phyloP scores from a whole-genome alignment of 2,113 vertebrate genomes.

The Hypomesus transpacificus region DNA sequence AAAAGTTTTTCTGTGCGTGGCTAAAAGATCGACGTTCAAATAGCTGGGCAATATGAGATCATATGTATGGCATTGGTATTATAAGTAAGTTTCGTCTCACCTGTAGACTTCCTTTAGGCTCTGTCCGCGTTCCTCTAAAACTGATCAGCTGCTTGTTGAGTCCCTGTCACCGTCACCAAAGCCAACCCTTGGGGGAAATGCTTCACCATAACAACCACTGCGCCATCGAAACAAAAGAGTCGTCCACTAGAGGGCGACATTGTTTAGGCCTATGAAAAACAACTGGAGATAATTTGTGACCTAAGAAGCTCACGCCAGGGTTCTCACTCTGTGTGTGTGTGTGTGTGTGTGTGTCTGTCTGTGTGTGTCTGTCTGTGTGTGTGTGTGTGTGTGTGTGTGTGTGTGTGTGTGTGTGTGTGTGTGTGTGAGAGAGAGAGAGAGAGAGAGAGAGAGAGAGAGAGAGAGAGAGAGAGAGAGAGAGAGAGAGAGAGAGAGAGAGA shows the following conservation, averaged over 20 bases:
- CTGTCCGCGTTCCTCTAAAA: slow-evolving; percentile 28
- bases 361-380: too few relatives aligned
- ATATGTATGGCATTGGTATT: background rate
- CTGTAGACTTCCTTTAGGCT: slow-evolving; percentile 36
- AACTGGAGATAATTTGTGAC: background rate
- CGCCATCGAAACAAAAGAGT: background rate
- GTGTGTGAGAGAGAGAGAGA: too few relatives aligned
- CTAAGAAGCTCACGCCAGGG: background rate
- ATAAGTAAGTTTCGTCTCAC: slow-evolving; percentile 37
- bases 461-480: too few relatives aligned
- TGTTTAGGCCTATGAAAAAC: background rate
- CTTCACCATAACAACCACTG: slow-evolving; percentile 75
- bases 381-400: too few relatives aligned
- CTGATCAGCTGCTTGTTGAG: slow-evolving; percentile 39
- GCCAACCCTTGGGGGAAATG: slow-evolving; percentile 58
- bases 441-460: too few relatives aligned
- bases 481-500: too few relatives aligned
- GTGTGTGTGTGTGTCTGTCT: too few relatives aligned
- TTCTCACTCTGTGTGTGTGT: too few relatives aligned
- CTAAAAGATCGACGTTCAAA: background rate
- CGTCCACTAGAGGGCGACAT: slow-evolving; percentile 53
- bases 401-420: too few relatives aligned
- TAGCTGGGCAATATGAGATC: background rate
- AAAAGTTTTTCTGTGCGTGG: background rate
- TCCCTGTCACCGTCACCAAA: background rate